Evolutionary conservation across 2,888 invertebrate genomes (phyloP).

Genomic region (Hydriomena furcata): DNA sequence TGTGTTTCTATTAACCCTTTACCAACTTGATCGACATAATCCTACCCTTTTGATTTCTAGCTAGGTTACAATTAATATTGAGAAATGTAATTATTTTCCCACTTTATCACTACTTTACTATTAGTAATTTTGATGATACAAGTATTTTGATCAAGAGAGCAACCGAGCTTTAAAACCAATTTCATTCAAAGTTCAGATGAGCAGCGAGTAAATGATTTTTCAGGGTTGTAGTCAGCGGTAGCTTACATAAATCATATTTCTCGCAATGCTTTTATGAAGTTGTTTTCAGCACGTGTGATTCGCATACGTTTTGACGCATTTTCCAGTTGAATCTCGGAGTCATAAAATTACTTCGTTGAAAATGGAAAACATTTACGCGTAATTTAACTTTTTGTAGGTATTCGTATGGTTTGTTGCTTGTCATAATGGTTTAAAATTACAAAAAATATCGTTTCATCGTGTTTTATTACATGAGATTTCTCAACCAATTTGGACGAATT

Average conservation of each 20-base stretch:
- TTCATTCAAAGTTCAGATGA: constrained; percentile 33
- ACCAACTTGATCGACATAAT: background rate
- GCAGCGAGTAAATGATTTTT: constrained; percentile 29
- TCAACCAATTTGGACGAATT: too few relatives aligned
- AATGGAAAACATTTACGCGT: too few relatives aligned
- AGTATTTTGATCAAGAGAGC: background rate
- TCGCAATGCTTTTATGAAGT: constrained; percentile 33
- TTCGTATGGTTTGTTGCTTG: too few relatives aligned
- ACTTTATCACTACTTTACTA: too few relatives aligned
- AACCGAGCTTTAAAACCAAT: constrained; percentile 24
- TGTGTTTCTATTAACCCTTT: background rate
- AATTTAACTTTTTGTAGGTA: too few relatives aligned
- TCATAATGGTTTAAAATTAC: too few relatives aligned
- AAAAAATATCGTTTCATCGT: too few relatives aligned
- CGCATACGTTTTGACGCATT: constrained; percentile 37
- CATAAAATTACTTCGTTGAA: too few relatives aligned
- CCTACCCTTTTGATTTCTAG: background rate
- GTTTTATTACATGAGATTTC: too few relatives aligned
- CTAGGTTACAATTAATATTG: background rate
- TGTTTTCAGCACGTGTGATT: constrained; percentile 38
- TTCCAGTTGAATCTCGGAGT: constrained; percentile 41
- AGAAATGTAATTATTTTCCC: background rate
- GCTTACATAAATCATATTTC: constrained; percentile 21
- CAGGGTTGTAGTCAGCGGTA: constrained; percentile 13
- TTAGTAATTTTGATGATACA: too few relatives aligned